Percentiles rank a stretch among this genome's conserved stretches.
phyloP scores from a whole-genome alignment of 1,140 invertebrate species.

The Cydia splendana region DNA sequence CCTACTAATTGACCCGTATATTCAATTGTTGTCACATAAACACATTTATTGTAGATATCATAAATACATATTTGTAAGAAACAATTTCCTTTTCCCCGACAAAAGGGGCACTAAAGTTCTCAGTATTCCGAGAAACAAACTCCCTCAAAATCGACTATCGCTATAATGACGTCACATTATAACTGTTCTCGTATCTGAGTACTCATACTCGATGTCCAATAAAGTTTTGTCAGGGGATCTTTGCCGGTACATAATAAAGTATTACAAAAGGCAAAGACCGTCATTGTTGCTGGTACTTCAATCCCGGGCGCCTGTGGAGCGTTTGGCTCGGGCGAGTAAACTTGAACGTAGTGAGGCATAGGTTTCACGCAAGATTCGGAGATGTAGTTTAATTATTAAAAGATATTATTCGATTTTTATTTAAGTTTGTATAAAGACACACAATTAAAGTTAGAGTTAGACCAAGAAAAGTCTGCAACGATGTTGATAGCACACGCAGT shows the following conservation, averaged over 20 bases:
- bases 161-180: constrained; percentile 64
- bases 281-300: constrained; percentile 78
- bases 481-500: too few species aligned
- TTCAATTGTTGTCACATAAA: too few species aligned
- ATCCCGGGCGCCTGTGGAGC: constrained; percentile 59
- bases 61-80: background rate
- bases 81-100: background rate
- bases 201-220: constrained; percentile 77
- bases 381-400: too few species aligned
- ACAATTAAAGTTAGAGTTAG: too few species aligned
- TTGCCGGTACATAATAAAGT: constrained; percentile 78
- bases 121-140: background rate
- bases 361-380: background rate
- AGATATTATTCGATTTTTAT: too few species aligned
- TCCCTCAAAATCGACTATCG: constrained; percentile 41
- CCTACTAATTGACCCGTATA: too few species aligned
- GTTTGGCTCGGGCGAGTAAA: constrained; percentile 53
- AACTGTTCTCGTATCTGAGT: constrained; percentile 73
- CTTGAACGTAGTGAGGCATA: constrained; percentile 39
- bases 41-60: background rate
- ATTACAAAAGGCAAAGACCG: constrained; percentile 79
- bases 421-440: too few species aligned
- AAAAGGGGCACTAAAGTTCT: constrained; percentile 2
- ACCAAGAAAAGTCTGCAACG: too few species aligned
- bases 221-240: constrained; percentile 79